These are phyloP conservation scores for Trichoplusia ni DNA, from an alignment of 1,140 invertebrate genomes.

Conservation along the genomic window DNA sequence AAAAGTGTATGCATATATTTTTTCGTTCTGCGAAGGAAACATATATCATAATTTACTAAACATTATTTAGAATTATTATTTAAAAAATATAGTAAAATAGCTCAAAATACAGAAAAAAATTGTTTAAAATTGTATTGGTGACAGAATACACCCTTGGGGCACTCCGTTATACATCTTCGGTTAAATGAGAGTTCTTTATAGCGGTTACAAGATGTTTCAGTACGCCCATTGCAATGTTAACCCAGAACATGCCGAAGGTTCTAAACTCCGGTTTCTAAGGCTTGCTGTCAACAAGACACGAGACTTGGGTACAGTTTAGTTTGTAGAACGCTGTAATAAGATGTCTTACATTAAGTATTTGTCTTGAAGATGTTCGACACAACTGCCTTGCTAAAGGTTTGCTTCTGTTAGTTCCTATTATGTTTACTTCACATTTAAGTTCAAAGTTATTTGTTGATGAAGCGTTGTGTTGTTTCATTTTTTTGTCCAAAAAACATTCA, in stretches of 20 bases:
- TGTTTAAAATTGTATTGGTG: not conserved
- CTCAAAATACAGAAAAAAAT: no score
- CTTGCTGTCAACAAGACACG: slow-evolving; percentile 4
- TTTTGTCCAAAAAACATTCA: no score
- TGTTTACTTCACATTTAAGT: not conserved
- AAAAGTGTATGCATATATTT: no score
- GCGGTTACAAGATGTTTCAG: slow-evolving; percentile 14
- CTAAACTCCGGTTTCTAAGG: not conserved
- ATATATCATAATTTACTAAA: not conserved
- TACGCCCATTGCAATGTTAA: slow-evolving; percentile 11
- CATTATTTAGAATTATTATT: not conserved
- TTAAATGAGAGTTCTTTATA: slow-evolving; percentile 1
- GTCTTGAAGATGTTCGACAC: not conserved
- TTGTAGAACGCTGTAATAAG: not conserved
- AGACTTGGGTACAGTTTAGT: not conserved
- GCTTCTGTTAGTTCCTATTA: not conserved
- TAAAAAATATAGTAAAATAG: no score
- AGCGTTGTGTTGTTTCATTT: no score
- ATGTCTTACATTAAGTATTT: not conserved
- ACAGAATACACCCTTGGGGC: not conserved
- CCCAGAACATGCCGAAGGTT: not conserved
- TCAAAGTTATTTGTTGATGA: not conserved
- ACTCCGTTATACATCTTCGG: not conserved
- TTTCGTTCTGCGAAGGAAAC: no score
- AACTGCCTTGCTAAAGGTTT: not conserved